Evolutionary conservation across 2,797 vertebrate genomes (phyloP).

Genomic region (Gallinago solitaria): DNA sequence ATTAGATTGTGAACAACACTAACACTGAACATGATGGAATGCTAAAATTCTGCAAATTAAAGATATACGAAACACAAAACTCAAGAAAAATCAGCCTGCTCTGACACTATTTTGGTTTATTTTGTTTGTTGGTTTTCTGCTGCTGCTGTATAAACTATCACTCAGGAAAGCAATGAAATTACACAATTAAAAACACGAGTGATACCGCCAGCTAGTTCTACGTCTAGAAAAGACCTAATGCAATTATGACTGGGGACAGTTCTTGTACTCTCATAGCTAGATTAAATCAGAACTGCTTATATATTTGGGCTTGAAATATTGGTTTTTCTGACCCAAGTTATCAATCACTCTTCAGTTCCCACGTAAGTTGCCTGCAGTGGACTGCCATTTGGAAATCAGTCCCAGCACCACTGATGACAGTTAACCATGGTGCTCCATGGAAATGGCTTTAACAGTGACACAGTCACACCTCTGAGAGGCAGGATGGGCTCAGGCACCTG

Average conservation of each 20-base stretch:
- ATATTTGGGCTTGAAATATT: not conserved
- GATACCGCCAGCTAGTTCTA: not conserved
- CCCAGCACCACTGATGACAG: not conserved
- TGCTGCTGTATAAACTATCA: not conserved
- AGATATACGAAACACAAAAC: not conserved
- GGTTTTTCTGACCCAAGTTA: not conserved
- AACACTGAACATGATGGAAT: not conserved
- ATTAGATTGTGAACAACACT: not conserved
- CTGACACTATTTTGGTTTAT: not conserved
- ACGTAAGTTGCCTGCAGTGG: accelerated
- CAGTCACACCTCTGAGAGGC: not conserved
- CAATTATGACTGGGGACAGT: not conserved
- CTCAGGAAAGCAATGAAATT: not conserved
- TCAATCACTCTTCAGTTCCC: not conserved
- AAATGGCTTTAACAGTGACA: accelerated
- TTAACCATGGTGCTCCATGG: not conserved
- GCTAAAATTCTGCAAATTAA: not conserved
- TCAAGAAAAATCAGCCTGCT: not conserved
- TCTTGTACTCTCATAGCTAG: not conserved
- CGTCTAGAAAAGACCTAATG: not conserved
- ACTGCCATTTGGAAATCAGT: not conserved
- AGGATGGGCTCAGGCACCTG: not conserved
- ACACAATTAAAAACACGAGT: not conserved
- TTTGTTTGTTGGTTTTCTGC: not conserved
- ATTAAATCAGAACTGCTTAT: not conserved